phyloP scores from a whole-genome alignment of 2,113 vertebrate genomes.

The Chinchilla lanigera region DNA sequence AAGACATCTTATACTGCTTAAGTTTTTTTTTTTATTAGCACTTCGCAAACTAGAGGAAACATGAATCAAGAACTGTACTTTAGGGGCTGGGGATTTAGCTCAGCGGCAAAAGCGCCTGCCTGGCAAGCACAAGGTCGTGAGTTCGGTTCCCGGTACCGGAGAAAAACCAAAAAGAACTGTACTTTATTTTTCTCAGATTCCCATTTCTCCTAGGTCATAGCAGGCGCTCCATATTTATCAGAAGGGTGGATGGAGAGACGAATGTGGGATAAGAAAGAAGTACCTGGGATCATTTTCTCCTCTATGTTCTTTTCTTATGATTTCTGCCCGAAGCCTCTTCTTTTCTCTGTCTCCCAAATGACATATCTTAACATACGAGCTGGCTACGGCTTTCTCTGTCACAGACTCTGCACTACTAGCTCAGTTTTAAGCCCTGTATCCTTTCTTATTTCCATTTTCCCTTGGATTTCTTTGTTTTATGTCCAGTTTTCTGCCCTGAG shows the following conservation, averaged over 20 bases:
- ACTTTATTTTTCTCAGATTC: neutral
- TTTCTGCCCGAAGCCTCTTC: neutral
- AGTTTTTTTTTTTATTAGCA: conserved; percentile 21
- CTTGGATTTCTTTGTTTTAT: neutral
- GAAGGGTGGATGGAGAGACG: neutral
- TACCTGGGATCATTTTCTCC: neutral
- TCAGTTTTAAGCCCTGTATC: neutral
- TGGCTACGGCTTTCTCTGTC: neutral
- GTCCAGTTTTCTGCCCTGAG: neutral
- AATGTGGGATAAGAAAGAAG: neutral
- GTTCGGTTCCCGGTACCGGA: too few relatives aligned
- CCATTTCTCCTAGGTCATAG: neutral
- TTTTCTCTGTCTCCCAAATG: neutral
- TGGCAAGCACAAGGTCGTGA: too few relatives aligned
- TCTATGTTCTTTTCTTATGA: neutral
- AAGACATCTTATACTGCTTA: neutral
- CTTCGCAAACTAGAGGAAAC: neutral
- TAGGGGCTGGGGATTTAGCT: too few relatives aligned
- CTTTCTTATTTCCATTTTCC: neutral
- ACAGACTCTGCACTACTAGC: neutral
- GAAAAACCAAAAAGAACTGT: too few relatives aligned
- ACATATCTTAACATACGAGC: neutral
- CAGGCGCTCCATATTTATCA: neutral
- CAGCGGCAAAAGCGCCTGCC: too few relatives aligned
- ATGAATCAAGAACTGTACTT: neutral